Evolutionary conservation across 2,888 invertebrate species (phyloP).

Genomic region (Chrysolina americana): DNA sequence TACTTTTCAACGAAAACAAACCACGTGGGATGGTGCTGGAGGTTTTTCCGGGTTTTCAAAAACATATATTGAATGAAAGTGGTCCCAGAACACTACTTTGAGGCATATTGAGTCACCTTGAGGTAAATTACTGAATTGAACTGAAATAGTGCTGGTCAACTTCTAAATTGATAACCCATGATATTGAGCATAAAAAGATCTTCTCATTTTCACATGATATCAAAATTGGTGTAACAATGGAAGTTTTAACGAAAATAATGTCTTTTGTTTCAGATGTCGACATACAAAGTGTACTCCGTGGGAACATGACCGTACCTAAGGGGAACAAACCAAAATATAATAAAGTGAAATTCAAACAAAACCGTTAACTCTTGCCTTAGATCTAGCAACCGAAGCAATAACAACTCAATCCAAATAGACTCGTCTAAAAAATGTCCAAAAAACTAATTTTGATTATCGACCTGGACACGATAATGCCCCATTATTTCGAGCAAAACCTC

Average conservation of each 20-base stretch:
- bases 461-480: constrained; percentile 63
- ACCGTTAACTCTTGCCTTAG: constrained; percentile 48
- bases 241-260: background rate
- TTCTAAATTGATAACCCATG: no score
- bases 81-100: no score
- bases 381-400: constrained; percentile 62
- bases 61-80: no score
- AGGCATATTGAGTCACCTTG: no score
- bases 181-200: no score
- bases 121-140: no score
- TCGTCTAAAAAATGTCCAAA: constrained; percentile 64
- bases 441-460: constrained; percentile 67
- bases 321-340: constrained; percentile 65
- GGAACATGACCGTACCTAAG: constrained; percentile 65
- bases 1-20: no score
- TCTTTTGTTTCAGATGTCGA: constrained; percentile 59
- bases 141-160: no score
- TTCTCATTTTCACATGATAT: no score
- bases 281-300: constrained; percentile 44
- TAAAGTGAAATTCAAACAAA: constrained; percentile 67
- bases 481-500: constrained; percentile 9
- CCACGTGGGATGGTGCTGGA: no score
- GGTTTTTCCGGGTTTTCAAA: no score
- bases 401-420: constrained; percentile 34
- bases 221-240: no score